Base-by-base conservation (phyloP, 2,888 invertebrate species). In the Troilus luridus region DNA sequence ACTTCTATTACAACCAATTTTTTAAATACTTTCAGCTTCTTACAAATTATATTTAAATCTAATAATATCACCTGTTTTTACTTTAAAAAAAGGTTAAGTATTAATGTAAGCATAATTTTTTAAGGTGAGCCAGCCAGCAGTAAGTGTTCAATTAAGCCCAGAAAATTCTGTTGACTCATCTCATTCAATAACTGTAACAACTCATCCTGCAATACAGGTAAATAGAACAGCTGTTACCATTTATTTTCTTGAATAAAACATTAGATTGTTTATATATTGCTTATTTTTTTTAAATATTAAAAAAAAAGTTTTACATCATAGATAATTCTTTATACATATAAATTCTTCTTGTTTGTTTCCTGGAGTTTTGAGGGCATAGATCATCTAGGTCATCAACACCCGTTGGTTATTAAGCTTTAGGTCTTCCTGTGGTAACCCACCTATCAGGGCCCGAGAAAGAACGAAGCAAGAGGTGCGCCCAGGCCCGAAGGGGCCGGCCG, bases 141-240 rank as follows among this genome's bases (percentile, higher is more conserved):
- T 91, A 54, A 88, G 89, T 54, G 91, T 92, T 59, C 92, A 92
- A 89, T 90, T 92, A 88, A 92, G 92, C 88, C 92, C 92, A 21
- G 92, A 92, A 60, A 92, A 92, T 88, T 92, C 92, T 17, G 92
- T 92, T 41, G 92, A 92, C 77, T 91, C 92, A 17, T 91, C 91
- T 56, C 92, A 92, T 90, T 92, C 92, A 41, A 92, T 92, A 27
- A 67, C 92, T 19, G 91, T 92, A 21, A 91, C 88, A 67, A 58
- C 67, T 58, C 88, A 91, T 54, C 92, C 91, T 62, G 85, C 91
- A n/a, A 91, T 91, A n/a, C 91, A 91, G 89, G 91, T 91, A 72
- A 59, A 59, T 88, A 58, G 2, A 88, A 17, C 54, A 88, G 88
- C 17, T 56, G n/a, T 88, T 54, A 88, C 21, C 17, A 56, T 59